A percentile compares a stretch with the other conserved stretches of the same genome.
Evolutionary conservation across 1,140 invertebrate genomes (phyloP).

Genomic region (Drosophila virilis): DNA sequence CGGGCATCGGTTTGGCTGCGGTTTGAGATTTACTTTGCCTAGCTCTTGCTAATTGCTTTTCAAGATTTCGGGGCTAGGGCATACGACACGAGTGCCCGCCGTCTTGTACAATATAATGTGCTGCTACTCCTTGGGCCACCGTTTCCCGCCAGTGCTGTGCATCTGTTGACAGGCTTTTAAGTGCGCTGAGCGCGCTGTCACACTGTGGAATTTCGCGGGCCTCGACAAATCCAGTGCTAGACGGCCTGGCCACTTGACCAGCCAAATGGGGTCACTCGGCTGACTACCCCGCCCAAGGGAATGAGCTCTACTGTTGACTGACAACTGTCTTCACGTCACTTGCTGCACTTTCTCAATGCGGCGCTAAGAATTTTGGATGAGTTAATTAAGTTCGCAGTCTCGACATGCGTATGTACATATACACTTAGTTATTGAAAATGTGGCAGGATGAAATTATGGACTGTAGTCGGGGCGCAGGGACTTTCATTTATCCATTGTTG

Average conservation of each 20-base stretch:
- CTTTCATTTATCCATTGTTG: too few species aligned
- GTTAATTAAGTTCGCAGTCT: neutral
- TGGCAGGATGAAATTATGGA: too few species aligned
- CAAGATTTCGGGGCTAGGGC: slow-evolving; percentile 43
- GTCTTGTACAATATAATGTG: neutral
- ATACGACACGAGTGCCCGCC: slow-evolving; percentile 12
- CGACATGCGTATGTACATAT: too few species aligned
- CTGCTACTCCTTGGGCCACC: slow-evolving; percentile 12
- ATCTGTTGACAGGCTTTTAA: slow-evolving; percentile 71
- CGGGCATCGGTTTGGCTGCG: slow-evolving; percentile 26
- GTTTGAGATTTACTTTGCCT: slow-evolving; percentile 27
- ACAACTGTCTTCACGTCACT: slow-evolving; percentile 7
- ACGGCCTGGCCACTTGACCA: neutral
- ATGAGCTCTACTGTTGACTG: neutral
- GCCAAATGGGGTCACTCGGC: slow-evolving; percentile 23
- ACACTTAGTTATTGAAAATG: too few species aligned
- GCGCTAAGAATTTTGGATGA: neutral
- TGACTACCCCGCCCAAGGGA: neutral
- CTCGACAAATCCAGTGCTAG: slow-evolving; percentile 41
- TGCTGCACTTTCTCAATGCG: slow-evolving; percentile 1
- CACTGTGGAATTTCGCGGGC: slow-evolving; percentile 70
- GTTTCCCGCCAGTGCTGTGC: slow-evolving; percentile 5
- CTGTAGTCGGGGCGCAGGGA: too few species aligned
- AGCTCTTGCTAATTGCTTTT: slow-evolving; percentile 42
- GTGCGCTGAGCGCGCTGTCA: slow-evolving; percentile 37